Conservation (phyloP, 1,140 invertebrate genomes). For the Pseudomyrmex concolor region DNA sequence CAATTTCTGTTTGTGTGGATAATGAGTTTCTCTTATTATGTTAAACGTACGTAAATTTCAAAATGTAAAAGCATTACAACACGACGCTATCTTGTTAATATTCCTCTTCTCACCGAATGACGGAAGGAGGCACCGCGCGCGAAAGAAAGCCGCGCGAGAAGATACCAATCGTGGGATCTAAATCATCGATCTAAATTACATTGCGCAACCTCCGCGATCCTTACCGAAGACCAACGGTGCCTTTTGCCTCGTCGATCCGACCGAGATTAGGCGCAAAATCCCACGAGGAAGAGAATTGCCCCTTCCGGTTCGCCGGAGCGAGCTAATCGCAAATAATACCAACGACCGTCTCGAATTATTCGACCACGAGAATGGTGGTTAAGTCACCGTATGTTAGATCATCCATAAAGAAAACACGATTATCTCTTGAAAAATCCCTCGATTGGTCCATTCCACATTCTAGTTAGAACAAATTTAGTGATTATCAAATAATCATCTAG, state of each 20-base stretch:
- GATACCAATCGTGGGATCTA: constrained; percentile 65
- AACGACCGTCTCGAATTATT: constrained; percentile 37
- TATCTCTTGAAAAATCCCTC: constrained; percentile 13
- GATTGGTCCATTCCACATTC: constrained; percentile 3
- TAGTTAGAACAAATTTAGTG: constrained; percentile 12
- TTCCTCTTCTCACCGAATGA: constrained; percentile 47
- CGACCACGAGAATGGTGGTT: constrained; percentile 10
- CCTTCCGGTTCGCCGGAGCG: constrained; percentile 37
- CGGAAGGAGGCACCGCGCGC: constrained; percentile 39
- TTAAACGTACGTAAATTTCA: background rate
- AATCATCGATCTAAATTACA: constrained; percentile 71
- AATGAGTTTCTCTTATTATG: background rate
- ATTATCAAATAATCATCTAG: background rate
- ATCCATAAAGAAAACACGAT: constrained; percentile 3
- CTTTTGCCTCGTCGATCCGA: constrained; percentile 37
- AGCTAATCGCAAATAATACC: constrained; percentile 50
- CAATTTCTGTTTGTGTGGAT: background rate
- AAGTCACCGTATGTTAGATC: constrained; percentile 13
- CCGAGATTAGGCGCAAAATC: constrained; percentile 62
- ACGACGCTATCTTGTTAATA: constrained; percentile 29
- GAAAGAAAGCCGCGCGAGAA: constrained; percentile 20
- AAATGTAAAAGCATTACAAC: background rate
- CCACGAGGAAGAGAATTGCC: constrained; percentile 38
- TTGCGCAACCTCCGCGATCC: constrained; percentile 48
- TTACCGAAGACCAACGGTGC: background rate